phyloP scores from a whole-genome alignment of 2,888 invertebrate genomes.

The Rotaria sp. region DNA sequence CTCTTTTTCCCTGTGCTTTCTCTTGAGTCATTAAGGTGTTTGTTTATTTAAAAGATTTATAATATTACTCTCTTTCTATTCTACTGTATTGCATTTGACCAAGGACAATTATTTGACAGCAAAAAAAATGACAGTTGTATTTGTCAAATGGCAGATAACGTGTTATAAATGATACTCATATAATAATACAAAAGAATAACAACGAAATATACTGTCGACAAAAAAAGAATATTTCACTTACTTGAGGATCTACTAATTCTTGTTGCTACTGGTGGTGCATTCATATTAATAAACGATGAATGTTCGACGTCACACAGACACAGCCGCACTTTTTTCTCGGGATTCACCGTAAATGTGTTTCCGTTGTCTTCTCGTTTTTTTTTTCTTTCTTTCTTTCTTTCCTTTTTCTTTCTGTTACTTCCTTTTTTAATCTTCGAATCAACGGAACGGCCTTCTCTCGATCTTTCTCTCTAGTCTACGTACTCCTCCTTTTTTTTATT shows the following conservation, averaged over 20 bases:
- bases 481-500: background rate
- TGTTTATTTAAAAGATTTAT: background rate
- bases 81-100: background rate
- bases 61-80: background rate
- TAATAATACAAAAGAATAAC: background rate
- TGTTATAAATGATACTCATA: background rate
- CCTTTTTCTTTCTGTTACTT: background rate
- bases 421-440: background rate
- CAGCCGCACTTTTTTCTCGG: background rate
- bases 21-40: background rate
- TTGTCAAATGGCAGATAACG: background rate
- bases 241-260: background rate
- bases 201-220: background rate
- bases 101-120: constrained; percentile 9
- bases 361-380: background rate
- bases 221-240: background rate
- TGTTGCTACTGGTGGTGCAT: background rate
- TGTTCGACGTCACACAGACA: background rate
- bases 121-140: background rate
- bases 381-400: background rate
- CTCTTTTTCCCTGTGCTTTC: background rate
- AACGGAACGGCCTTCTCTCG: background rate
- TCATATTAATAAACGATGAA: background rate
- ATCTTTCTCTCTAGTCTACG: background rate
- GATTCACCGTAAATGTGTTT: constrained; percentile 15